Base-by-base conservation (phyloP, 2,113 vertebrate genomes). In the Zapus hudsonius region DNA sequence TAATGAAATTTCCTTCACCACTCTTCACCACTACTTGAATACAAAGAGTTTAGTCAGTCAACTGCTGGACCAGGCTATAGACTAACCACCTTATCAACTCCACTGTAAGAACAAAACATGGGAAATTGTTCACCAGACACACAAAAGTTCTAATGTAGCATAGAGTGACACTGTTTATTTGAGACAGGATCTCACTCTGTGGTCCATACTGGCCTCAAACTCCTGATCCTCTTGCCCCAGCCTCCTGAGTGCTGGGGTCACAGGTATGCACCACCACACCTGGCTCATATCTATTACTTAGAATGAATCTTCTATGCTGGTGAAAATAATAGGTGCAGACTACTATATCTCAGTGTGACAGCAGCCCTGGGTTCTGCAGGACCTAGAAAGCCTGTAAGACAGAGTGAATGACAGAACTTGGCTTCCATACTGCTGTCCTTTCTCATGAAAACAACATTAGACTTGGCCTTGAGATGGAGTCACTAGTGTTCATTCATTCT, bases 71-170 rank as follows among this genome's bases (percentile, higher is more conserved):
- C n/a, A 81, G 13, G 17, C 1, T 74, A 19, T 87, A 16, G 55
- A 85, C 67, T 63, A 11, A 40, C 10, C 55, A 15, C 25, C 63
- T 84, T 69, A 33, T 78, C 4, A 79, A 44, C 25, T 91, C 47
- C 47, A 78, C 16, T 33, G 8, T 52, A 89, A 79, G 27, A 84
- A 4, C 29, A 93, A 85, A 74, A 17, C 22, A 64, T 91, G 31
- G 63, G 73, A 93, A 88, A 69, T 74, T 47, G n/a, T 42, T 73
- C 22, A 70, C 52, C 27, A 72, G 81, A 94, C 12, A 57, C 64
- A 69, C 72, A 22, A 74, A 81, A 67, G 22, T 78, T 78, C 63
- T 81, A 33, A 93, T 52, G 38, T 76, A 57, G 47, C 17, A 19
- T 73, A 84, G 16, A 40, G 15, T 61, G 33, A 66, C 29, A 31